These are phyloP conservation scores for Ctenoplectra terminalis DNA, from an alignment of 1,140 invertebrate genomes.

Conservation along the genomic window DNA sequence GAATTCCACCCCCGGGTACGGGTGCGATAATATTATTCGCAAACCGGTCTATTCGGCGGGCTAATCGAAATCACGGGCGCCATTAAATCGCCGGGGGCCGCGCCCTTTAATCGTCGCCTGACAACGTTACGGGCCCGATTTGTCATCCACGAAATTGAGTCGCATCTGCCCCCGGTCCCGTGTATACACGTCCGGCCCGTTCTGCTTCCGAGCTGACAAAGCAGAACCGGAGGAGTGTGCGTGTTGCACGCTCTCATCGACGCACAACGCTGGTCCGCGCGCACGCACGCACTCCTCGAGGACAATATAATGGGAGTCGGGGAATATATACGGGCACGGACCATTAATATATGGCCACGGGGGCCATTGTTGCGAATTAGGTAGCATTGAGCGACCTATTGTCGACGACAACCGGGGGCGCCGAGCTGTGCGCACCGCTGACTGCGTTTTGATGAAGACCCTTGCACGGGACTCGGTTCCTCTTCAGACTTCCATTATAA, in stretches of 20 bases:
- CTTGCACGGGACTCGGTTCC: neutral
- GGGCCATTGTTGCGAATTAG: constrained; percentile 81
- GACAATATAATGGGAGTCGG: constrained; percentile 60
- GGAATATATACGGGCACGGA: constrained; percentile 68
- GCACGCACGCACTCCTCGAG: constrained; percentile 34
- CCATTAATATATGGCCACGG: constrained; percentile 79
- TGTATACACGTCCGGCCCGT: constrained; percentile 52
- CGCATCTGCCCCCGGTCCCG: constrained; percentile 58
- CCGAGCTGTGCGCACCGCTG: constrained; percentile 22
- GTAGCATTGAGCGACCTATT: constrained; percentile 77
- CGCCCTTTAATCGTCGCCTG: constrained; percentile 74
- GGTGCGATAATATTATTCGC: constrained; percentile 49
- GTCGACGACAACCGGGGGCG: constrained; percentile 72
- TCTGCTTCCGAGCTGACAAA: constrained; percentile 59
- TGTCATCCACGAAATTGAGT: constrained; percentile 77
- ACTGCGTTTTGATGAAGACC: constrained; percentile 59
- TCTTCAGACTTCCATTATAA: neutral
- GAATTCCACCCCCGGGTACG: too few species aligned
- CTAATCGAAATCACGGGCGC: constrained; percentile 75
- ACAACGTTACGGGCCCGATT: constrained; percentile 73
- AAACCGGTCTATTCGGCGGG: constrained; percentile 68
- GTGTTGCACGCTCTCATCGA: neutral
- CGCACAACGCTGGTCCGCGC: neutral
- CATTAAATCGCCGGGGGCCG: constrained; percentile 73
- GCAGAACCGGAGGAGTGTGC: constrained; percentile 28